Base-by-base conservation (phyloP, 2,113 vertebrate species). In the Urocitellus parryii region DNA sequence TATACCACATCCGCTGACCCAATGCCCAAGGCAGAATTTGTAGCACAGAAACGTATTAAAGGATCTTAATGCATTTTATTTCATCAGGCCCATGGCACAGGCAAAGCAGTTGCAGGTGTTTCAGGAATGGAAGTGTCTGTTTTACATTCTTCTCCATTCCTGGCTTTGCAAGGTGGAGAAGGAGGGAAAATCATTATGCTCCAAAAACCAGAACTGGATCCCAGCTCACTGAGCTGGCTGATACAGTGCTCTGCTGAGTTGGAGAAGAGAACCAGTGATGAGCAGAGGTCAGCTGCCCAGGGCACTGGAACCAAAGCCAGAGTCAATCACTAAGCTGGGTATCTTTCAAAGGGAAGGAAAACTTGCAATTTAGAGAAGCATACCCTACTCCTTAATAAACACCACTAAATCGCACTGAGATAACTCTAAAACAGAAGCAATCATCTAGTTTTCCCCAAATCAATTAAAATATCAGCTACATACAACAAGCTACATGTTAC, bases 1-100 rank as follows among this genome's bases (percentile, higher is more conserved):
- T 93, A 92, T 13, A 96, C 37, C 82, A 29, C 39, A 68, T 85
- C 78, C 6, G 0, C 74, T 90, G 82, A 97, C 91, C 95, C 67
- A 79, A 48, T 48, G 90, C 94, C 93, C 94, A 96, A 94, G 86
- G 97, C 93, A 91, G 96, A 97, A 87, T 86, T 25, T 94, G 96
- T 56, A 95, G 92, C 94, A 97, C 93, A 90, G 76, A 96, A 95
- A 85, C 17, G 37, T 61, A 95, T 91, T 93, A 92, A 85, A 70
- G 85, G 86, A 77, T 48, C 78, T 83, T 95, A 97, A 92, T 45
- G 80, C 85, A 56, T 95, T 96, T 96, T 90, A 95, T 85, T 94
- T 89, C 79, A 95, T 68, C 91, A 97, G 94, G 42, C 53, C 74
- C 93, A 68, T 0, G 8, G 88, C 32, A 67, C 29, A 56, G 70